Evolutionary conservation across 2,888 invertebrate genomes (phyloP), one percentile per base, ranked within the genome.

Genomic region (Cordilura impudica): DNA sequence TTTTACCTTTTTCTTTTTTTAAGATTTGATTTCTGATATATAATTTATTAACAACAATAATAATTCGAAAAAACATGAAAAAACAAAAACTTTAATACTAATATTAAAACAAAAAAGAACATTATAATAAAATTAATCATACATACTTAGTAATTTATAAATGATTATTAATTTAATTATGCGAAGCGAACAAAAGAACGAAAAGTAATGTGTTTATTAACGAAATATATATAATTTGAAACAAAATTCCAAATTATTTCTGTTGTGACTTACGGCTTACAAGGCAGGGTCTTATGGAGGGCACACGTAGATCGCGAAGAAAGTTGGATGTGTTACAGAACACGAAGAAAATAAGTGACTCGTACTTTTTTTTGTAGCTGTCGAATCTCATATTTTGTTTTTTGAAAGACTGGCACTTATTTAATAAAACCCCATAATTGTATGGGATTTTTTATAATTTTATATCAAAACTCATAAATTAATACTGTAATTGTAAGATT

Each of bases 121-220:
- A 58, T 49, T 47, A 78, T 63, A 78, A 78, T 78, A 74, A 78
- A 74, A 73, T 70, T 78, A 73, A 78, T 70, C 74, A 70, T 65
- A 66, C 39, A 77, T 63, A 67, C 12, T 72, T 70, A 78, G 78
- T 78, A 74, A 66, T 74, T 60, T 66, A 70, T 74, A 71, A 66
- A 74, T 74, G 70, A 66, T 74, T 70, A 70, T 74, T 78, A 70
- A 74, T 74, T 74, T 74, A 69, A 70, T 65, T 78, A 70, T 60
- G 69, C 61, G 43, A 43, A 77, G 61, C 23, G 23, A 49, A 39
- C n/a, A 35, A 26, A 56, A n/a, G n/a, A 18, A 39, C 21, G 35
- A 65, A 51, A 65, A 63, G 26, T 56, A 63, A 56, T 78, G 39
- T 78, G 66, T 66, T 72, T 61, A 70, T 78, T 66, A 60, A 63